Evolutionary conservation across 2,888 invertebrate species (phyloP).

Genomic region (Caenorhabditis plicata): DNA sequence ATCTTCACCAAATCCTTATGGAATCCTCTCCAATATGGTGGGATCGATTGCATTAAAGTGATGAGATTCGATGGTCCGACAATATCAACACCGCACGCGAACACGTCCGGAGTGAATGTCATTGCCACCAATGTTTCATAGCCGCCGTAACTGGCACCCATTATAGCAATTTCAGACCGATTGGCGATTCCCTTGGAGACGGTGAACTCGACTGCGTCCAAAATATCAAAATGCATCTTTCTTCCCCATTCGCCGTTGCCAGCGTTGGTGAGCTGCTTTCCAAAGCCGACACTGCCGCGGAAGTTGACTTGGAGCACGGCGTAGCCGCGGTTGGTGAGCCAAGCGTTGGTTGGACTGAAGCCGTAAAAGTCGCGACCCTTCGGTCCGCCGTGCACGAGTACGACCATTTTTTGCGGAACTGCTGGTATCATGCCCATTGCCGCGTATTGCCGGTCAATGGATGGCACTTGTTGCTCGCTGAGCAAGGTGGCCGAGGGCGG

Average conservation of each 20-base stretch:
- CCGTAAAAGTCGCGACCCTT: constrained; percentile 62
- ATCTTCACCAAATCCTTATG: constrained; percentile 61
- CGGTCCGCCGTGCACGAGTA: constrained; percentile 63
- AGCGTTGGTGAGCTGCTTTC: constrained; percentile 61
- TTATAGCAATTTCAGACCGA: constrained; percentile 50
- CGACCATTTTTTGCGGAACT: constrained; percentile 57
- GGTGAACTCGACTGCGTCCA: constrained; percentile 63
- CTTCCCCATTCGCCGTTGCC: constrained; percentile 65
- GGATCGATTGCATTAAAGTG: constrained; percentile 61
- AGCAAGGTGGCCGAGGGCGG: constrained; percentile 54
- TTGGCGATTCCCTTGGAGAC: constrained; percentile 57
- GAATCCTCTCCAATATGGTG: constrained; percentile 65
- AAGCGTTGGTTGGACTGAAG: constrained; percentile 58
- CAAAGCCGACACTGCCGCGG: constrained; percentile 63
- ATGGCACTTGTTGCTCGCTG: constrained; percentile 48
- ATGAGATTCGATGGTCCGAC: constrained; percentile 64
- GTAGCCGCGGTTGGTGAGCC: constrained; percentile 62
- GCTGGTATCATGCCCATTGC: constrained; percentile 58
- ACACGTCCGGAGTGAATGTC: constrained; percentile 63
- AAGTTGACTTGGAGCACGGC: constrained; percentile 64
- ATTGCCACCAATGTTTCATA: constrained; percentile 64
- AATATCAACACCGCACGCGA: constrained; percentile 64
- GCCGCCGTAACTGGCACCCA: constrained; percentile 63
- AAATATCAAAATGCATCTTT: constrained; percentile 64
- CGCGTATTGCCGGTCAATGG: constrained; percentile 53